These are phyloP conservation scores for Brachionus manjavacas DNA, from an alignment of 1,140 invertebrate species.

Conservation along the genomic window DNA sequence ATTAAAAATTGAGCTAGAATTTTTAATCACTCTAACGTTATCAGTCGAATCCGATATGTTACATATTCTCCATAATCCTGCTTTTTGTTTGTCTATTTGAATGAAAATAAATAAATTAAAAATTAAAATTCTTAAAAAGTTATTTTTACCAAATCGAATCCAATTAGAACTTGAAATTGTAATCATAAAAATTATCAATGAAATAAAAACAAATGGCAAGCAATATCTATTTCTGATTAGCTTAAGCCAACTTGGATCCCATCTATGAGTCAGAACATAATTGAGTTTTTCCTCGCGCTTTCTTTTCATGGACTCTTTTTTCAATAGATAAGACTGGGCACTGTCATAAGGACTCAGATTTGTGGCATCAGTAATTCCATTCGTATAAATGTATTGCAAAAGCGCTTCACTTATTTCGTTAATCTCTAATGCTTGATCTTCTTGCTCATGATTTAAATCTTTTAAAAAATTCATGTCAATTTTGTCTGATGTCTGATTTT, in stretches of 20 bases:
- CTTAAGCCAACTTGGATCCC: conserved; percentile 36
- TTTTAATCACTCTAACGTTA: neutral
- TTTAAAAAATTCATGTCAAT: neutral
- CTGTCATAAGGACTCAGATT: neutral
- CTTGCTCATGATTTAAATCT: neutral
- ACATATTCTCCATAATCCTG: conserved; percentile 28
- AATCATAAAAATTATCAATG: neutral
- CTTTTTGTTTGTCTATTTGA: neutral
- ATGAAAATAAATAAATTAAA: neutral
- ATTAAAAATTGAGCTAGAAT: neutral
- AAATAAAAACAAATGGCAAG: conserved; percentile 15
- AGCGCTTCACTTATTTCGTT: conserved; percentile 20
- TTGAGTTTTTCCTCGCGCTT: conserved; percentile 16
- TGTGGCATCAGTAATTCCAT: neutral
- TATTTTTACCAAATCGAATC: neutral
- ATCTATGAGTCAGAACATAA: neutral
- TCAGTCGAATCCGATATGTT: neutral
- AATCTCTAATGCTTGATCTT: neutral
- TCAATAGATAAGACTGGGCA: neutral
- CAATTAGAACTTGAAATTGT: conserved; percentile 20
- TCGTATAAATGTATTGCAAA: neutral
- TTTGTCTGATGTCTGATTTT: neutral
- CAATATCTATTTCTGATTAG: neutral
- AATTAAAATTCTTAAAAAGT: neutral
- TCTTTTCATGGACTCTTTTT: conserved; percentile 26